These are phyloP conservation scores for Ara ararauna DNA, from an alignment of 2,797 vertebrate genomes.

Conservation along the genomic window DNA sequence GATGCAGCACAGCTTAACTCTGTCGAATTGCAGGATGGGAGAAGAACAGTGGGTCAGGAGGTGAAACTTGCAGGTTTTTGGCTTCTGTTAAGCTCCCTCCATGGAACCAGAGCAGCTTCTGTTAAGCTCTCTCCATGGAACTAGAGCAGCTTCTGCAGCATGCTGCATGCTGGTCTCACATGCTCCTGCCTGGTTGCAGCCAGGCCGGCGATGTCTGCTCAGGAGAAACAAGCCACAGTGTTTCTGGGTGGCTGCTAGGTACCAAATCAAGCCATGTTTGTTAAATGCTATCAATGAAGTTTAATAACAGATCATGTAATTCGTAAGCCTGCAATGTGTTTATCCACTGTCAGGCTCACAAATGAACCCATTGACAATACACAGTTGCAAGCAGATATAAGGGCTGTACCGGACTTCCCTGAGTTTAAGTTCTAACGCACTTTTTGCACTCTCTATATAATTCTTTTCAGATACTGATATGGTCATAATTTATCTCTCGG, in stretches of 20 bases:
- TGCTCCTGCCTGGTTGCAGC: neutral
- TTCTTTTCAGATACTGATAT: conserved; percentile 88
- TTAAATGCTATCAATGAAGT: neutral
- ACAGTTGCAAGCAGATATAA: neutral
- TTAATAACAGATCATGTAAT: fast-evolving
- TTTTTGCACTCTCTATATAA: neutral
- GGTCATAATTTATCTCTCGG: conserved; percentile 96
- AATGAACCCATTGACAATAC: neutral
- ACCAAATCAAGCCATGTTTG: neutral
- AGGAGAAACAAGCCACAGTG: neutral
- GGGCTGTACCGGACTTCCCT: neutral
- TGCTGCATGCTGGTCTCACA: fast-evolving
- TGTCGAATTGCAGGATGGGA: neutral
- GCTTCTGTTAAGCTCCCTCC: neutral
- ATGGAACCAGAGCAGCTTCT: no score
- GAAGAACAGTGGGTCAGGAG: neutral
- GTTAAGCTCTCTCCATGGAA: neutral
- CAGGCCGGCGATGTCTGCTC: neutral
- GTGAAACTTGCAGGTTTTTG: neutral
- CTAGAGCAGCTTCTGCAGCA: neutral
- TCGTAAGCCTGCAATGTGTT: neutral
- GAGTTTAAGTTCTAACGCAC: neutral
- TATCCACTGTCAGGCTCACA: neutral
- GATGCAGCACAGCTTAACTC: fast-evolving
- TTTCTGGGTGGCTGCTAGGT: neutral